A percentile compares a stretch with the other conserved stretches of the same genome.
Conservation (phyloP, 2,113 vertebrate genomes). For the Atlantisia rogersi region DNA sequence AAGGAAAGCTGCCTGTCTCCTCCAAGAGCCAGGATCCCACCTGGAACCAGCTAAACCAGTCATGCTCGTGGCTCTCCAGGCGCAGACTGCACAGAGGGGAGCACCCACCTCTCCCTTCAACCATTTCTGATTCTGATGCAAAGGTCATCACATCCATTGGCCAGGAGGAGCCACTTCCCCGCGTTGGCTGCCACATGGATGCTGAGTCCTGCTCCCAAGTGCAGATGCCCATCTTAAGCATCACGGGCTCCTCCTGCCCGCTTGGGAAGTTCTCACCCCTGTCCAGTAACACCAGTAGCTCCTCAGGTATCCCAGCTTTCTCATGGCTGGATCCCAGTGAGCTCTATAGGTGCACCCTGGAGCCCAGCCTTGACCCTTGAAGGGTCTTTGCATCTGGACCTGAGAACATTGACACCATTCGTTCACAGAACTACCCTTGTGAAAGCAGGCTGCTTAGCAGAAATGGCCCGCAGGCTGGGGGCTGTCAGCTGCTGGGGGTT, state of each 20-base stretch:
- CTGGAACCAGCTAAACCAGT: neutral
- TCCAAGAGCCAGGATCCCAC: fast-evolving
- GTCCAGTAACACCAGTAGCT: neutral
- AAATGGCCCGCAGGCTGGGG: neutral
- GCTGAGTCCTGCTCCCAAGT: neutral
- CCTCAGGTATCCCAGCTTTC: neutral
- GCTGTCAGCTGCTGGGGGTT: neutral
- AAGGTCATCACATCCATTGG: no score
- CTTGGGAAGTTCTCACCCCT: neutral
- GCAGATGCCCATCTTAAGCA: neutral
- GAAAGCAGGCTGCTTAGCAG: neutral
- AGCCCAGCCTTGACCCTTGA: neutral
- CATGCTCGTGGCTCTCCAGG: neutral
- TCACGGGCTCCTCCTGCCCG: neutral
- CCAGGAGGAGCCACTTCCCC: neutral
- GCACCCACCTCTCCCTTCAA: neutral
- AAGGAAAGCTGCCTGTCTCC: neutral
- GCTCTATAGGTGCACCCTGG: fast-evolving
- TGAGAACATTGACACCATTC: fast-evolving
- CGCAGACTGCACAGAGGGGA: neutral
- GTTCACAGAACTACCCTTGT: neutral
- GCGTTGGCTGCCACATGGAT: fast-evolving
- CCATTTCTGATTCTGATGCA: no score
- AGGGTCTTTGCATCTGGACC: neutral
- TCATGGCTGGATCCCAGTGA: neutral